Base-by-base conservation (phyloP, 2,797 vertebrate genomes). In the Coregonus suidteri region DNA sequence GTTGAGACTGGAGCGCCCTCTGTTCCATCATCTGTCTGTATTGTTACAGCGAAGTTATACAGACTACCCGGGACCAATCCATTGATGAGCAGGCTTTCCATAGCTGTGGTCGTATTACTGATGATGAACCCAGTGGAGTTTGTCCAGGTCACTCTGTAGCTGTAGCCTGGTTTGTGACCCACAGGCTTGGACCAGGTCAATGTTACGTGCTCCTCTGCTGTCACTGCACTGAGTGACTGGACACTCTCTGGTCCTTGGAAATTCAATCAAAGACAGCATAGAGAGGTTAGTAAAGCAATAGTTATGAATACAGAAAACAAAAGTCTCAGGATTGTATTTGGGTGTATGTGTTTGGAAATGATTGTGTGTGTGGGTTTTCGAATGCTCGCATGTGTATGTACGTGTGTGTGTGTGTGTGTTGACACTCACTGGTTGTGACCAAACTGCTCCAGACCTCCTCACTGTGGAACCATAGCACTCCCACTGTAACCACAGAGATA, bases 341-440 rank as follows among this genome's bases (percentile, higher is more conserved):
- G 41, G 41, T 47, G 41, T 13, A 13, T 47, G 9, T 11, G 9
- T 47, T 47, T 9, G 2, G 9, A 11, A 47, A 47, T 47, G 41
- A 11, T 3, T 3, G 41, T 0, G 41, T 9, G 9, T 47, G 41
- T 41, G 41, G 25, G 25, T 25, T 1, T 25, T 1, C 7, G 35
- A 4, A 35, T 35, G 35, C 4, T 35, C 34, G 34, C 20, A 18
- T 67, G 65, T 35, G 65, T 68, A 6, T 70, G 68, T 25, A 4
- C 25, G 70, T 3, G 6, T 71, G 18, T 34, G 68, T 47, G 18
- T 20, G 31, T 37, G 51, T 78, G 65, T 66, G 65, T 74, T 78
- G 81, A 54, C 1, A 65, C 93, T 92, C 91, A 95, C 94, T 90
- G 85, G 94, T 95, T 14, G 82, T 91, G 82, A 90, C 78, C 13